Evolutionary conservation across 1,140 invertebrate species (phyloP), one percentile per base, ranked within the genome.

Genomic region (Parasteatoda tepidariorum): DNA sequence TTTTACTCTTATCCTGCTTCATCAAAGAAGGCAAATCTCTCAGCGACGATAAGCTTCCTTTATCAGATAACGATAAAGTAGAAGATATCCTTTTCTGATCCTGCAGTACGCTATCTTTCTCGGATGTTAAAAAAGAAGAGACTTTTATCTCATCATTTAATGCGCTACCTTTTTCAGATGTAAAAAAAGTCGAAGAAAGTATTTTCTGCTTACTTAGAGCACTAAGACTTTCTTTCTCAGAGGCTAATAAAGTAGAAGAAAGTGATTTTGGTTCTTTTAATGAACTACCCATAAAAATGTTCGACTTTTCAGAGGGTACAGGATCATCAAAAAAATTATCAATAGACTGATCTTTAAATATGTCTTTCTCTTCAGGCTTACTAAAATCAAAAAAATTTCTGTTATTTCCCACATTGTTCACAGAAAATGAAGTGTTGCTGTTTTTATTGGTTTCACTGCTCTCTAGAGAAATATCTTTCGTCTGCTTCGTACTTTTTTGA

Each of bases 241-340:
- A n/a, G 2, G 28, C 28, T 26, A 13, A 26, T 24, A 64, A 13
- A 26, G 26, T 13, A n/a, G 13, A 22, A 24, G 28, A 64, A 13
- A 26, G 26, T n/a, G 28, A 13, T 64, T 64, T 64, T 13, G 13
- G 15, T 24, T 24, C 61, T 22, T 64, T 64, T 18, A 26, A 24
- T 5, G 61, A 28, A 64, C 15, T 64, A 13, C n/a, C 61, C 28
- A 28, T 64, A 4, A 62, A 76, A 15, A 61, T 28, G 26, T 38
- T 41, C 1, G 68, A 15, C 13, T 73, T 83, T 74, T 66, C 66
- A 22, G 81, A 33, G 48, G 81, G 81, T 11, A 83, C 6, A 13
- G 81, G 81, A n/a, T 67, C 81, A 64, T 83, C 81, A 55, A 83
- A 83, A 11, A 83, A 83, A 26, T 68, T 13, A 62, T 83, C 79